Percentiles rank a stretch among this genome's conserved stretches.
Conservation (phyloP, 2,113 vertebrate genomes). For the Cnemophilus loriae region DNA sequence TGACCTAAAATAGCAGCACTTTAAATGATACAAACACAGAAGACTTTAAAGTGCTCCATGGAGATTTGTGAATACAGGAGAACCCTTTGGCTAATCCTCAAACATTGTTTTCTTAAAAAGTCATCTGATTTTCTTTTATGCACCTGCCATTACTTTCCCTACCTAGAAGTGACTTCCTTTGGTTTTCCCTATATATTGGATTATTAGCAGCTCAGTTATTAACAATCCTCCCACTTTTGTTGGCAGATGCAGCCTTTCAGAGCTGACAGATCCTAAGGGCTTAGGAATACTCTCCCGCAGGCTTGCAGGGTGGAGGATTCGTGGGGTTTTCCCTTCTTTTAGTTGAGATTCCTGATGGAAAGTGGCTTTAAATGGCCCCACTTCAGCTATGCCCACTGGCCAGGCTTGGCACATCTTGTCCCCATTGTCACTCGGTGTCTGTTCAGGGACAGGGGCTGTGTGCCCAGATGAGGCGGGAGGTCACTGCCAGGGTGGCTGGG, state of each 20-base stretch:
- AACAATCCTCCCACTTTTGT: slow-evolving; percentile 6
- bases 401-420: not conserved
- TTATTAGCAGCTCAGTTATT: not conserved
- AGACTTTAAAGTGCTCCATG: slow-evolving; percentile 67
- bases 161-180: slow-evolving; percentile 24
- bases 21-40: slow-evolving; percentile 72
- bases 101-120: slow-evolving; percentile 41
- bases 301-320: not conserved
- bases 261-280: not conserved
- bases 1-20: slow-evolving; percentile 76
- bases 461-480: not conserved
- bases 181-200: slow-evolving; percentile 5
- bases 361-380: not conserved
- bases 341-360: not conserved
- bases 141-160: slow-evolving; percentile 22
- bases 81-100: slow-evolving; percentile 58
- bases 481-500: not conserved
- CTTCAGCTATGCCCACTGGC: not conserved
- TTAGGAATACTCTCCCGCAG: not conserved
- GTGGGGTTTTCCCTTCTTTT: slow-evolving; percentile 2
- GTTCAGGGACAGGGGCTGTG: not conserved
- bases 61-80: slow-evolving; percentile 62
- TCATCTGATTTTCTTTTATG: not conserved
- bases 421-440: fast-evolving
- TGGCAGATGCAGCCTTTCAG: not conserved